Base-by-base conservation (phyloP, 2,113 vertebrate genomes). In the Anguilla rostrata region DNA sequence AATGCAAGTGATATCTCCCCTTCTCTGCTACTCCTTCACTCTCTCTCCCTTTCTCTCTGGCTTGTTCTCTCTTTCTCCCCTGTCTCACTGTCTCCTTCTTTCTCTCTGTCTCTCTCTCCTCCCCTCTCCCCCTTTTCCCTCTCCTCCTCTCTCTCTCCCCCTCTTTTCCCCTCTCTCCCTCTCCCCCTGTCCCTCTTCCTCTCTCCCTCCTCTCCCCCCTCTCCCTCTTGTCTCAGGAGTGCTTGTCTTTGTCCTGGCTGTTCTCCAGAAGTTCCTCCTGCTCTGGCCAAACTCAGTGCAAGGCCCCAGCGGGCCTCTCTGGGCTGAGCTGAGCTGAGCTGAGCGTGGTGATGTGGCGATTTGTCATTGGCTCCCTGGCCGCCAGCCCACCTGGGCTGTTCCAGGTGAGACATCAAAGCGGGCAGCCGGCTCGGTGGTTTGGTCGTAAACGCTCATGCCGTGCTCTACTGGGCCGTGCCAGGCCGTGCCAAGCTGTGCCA, bases 11-110 rank as follows among this genome's bases (percentile, higher is more conserved):
- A 90, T 56, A 49, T 16, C 79, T 14, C 22, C 16, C 75, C 14
- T 82, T 60, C 53, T 46, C 39, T 41, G 2, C 14, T 53, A 7
- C 43, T 5, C 39, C 49, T 82, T 41, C 79, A 3, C 14, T n/a
- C 49, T 16, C 82, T 83, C 26, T 49, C 78, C 9, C 71, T 83
- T 22, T 49, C 39, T 40, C 39, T 41, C 39, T 22, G 79, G 12
- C 79, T 6, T 26, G 20, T 92, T 87, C 87, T 88, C 9, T 90
- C 91, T 87, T 63, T 46, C 43, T 46, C 43, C 43, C 43, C 43
- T 87, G 92, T 87, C 91, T 90, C 86, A 2, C 0, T 3, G 81
- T 87, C 91, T 84, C 87, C 89, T 81, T 90, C 84, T 53, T 5
- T 26, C 89, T 14, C 40, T 34, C 46, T 85, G 46, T 79, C 26